A percentile compares a stretch with the other conserved stretches of the same genome.
phyloP scores from a whole-genome alignment of 2,113 vertebrate genomes.

The Crypturellus undulatus region DNA sequence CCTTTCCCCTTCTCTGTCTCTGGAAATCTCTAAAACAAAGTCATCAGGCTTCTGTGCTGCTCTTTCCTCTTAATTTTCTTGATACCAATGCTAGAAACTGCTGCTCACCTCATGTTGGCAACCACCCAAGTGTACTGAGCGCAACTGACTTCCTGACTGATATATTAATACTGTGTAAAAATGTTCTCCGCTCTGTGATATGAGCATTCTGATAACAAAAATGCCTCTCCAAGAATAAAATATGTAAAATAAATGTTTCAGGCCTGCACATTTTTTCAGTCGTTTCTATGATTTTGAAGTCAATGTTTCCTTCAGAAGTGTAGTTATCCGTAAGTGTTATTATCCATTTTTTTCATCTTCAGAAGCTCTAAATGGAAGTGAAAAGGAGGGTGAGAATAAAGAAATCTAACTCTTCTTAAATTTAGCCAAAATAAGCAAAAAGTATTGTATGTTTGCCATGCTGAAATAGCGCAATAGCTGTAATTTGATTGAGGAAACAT shows the following conservation, averaged over 20 bases:
- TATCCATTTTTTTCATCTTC: background rate
- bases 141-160: background rate
- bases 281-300: background rate
- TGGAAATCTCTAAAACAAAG: background rate
- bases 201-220: background rate
- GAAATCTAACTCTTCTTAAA: background rate
- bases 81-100: fast-evolving
- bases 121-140: background rate
- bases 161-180: background rate
- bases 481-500: background rate
- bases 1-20: background rate
- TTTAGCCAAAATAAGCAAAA: background rate
- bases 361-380: background rate
- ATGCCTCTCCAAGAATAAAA: background rate
- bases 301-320: background rate
- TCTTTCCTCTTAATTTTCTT: background rate
- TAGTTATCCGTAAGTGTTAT: background rate
- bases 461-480: background rate
- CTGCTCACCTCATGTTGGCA: background rate
- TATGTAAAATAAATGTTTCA: background rate
- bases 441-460: background rate
- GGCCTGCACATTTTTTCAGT: fast-evolving
- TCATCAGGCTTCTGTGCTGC: background rate
- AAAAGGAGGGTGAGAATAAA: background rate
- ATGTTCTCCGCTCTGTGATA: background rate